Evolutionary conservation across 2,888 invertebrate species (phyloP).

Genomic region (Orthosia incerta): DNA sequence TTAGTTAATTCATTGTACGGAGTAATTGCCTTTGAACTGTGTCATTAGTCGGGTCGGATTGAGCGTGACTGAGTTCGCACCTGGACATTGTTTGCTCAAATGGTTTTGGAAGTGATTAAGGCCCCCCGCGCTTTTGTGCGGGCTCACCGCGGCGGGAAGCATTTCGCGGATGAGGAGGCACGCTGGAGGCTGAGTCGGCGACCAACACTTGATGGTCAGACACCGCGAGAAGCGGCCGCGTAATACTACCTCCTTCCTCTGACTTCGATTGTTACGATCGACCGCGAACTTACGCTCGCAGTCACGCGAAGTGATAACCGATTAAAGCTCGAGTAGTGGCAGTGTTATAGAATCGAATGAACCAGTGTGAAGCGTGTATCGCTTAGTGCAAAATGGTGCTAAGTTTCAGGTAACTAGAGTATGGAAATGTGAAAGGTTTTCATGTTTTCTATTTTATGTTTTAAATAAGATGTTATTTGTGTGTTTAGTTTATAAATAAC

Average conservation of each 20-base stretch:
- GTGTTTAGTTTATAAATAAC: neutral
- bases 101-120: slow-evolving; percentile 79
- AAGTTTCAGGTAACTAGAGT: slow-evolving; percentile 85
- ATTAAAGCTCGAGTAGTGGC: slow-evolving; percentile 56
- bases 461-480: slow-evolving; percentile 14
- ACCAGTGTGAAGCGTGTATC: slow-evolving; percentile 69
- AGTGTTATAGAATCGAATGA: slow-evolving; percentile 69
- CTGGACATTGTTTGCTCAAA: slow-evolving; percentile 77
- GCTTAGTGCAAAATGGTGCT: slow-evolving; percentile 84
- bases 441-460: slow-evolving; percentile 39
- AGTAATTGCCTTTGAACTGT: slow-evolving; percentile 71
- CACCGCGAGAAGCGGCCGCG: slow-evolving; percentile 77
- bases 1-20: slow-evolving; percentile 53
- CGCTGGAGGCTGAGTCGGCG: slow-evolving; percentile 77
- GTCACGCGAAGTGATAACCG: slow-evolving; percentile 62
- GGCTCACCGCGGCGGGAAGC: slow-evolving; percentile 71
- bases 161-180: slow-evolving; percentile 82
- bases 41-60: slow-evolving; percentile 75
- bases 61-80: slow-evolving; percentile 76
- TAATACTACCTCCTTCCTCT: slow-evolving; percentile 38
- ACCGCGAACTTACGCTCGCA: slow-evolving; percentile 65
- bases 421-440: slow-evolving; percentile 50
- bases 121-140: slow-evolving; percentile 69
- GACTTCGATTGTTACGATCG: slow-evolving; percentile 50
- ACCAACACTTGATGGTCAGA: slow-evolving; percentile 77